Base-by-base conservation (phyloP, 2,888 invertebrate species). In the Cryptus viduatorius region DNA sequence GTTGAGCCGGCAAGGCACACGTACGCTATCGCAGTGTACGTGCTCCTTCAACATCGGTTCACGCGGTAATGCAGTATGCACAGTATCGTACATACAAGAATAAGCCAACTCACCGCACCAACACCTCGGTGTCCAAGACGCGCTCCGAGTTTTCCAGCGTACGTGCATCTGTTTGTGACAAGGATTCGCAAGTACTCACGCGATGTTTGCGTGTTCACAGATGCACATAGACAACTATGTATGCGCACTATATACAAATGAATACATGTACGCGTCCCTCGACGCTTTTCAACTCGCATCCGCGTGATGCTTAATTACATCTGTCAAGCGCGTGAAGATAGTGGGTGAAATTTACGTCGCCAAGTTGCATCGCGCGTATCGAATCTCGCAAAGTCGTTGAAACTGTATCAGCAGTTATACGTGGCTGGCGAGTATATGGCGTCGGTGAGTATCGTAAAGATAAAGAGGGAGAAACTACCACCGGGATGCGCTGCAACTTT, bases 221-320 rank as follows among this genome's bases (percentile, higher is more conserved):
- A 65, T 19, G 16, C n/a, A 44, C 19, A n/a, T 8, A 31, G 1
- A 24, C 24, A 44, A 56, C n/a, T 56, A 31, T 50, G 48, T 68
- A 16, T 65, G 10, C 19, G n/a, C 46, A 24, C 31, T 71, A 71
- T 76, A 48, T 44, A 46, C 7, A 46, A 8, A 73, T 24, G n/a
- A 16, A 31, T 31, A 31, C 37, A 12, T 37, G 37, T 37, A 37
- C 1, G 8, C 19, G 42, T 14, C 42, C 19, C 24, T 44, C 31
- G 53, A 37, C 5, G 37, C 69, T 67, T 71, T 79, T 65, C 19
- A 75, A 71, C 75, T 65, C 48, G 44, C 64, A 48, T 56, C 37
- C n/a, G 24, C n/a, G 64, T 16, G 65, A 71, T 64, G 59, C 69
- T 79, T 83, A 64, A 76, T 83, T 76, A 56, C 56, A 79, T 76